Conservation (phyloP, 1,140 invertebrate species). For the Trichoplusia ni region DNA sequence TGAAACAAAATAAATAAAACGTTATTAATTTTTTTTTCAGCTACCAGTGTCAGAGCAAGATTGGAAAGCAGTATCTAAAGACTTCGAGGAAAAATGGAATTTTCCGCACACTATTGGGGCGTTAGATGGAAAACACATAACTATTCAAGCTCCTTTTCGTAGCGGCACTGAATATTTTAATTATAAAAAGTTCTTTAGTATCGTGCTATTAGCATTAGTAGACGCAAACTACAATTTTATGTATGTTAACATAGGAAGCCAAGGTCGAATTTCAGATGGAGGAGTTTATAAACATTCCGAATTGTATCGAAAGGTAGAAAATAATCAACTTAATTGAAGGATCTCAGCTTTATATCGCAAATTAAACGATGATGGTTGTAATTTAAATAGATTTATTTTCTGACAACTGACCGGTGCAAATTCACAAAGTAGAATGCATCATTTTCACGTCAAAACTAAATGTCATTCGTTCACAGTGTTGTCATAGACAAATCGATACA, state of each 20-base stretch:
- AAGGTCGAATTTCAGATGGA: slow-evolving; percentile 1
- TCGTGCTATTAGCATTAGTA: background rate
- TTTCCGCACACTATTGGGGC: background rate
- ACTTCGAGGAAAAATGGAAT: background rate
- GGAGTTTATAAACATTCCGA: background rate
- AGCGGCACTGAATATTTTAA: slow-evolving; percentile 3
- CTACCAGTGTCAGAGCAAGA: slow-evolving; percentile 1
- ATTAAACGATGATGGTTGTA: no score
- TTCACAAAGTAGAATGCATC: no score
- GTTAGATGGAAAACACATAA: background rate
- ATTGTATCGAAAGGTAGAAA: no score
- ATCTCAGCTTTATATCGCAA: no score
- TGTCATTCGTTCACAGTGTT: no score
- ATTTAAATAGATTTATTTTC: no score
- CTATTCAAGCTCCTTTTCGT: background rate
- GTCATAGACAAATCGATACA: no score
- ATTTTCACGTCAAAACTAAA: no score
- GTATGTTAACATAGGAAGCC: slow-evolving; percentile 1
- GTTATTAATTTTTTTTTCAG: slow-evolving; percentile 1
- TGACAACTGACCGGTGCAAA: no score
- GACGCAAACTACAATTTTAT: background rate
- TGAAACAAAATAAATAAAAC: slow-evolving; percentile 6
- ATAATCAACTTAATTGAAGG: slow-evolving; percentile 4
- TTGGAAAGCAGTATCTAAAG: slow-evolving; percentile 1
- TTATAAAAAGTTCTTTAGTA: background rate